Conservation (phyloP, 2,113 vertebrate genomes). For the Chauna torquata region DNA sequence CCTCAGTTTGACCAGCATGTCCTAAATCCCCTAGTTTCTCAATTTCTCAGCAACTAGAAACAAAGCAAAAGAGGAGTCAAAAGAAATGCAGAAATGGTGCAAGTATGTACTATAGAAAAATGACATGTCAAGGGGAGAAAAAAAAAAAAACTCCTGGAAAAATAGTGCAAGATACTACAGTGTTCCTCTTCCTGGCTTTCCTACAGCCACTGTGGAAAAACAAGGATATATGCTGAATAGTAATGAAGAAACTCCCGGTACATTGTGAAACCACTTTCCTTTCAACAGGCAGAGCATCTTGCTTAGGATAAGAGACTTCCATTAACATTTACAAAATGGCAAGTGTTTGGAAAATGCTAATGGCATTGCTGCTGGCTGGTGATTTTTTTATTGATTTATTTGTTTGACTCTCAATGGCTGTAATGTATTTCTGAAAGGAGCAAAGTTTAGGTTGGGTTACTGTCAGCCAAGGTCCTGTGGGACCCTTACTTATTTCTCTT, state of each 20-base stretch:
- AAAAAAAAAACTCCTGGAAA: background rate
- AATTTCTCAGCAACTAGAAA: background rate
- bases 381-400: background rate
- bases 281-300: background rate
- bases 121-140: background rate
- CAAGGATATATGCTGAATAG: background rate
- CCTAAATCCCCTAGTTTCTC: background rate
- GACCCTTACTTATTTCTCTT: constrained; percentile 40
- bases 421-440: background rate
- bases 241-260: background rate
- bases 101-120: background rate
- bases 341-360: constrained; percentile 1
- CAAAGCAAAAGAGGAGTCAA: background rate
- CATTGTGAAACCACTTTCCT: background rate
- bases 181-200: constrained; percentile 10
- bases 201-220: background rate
- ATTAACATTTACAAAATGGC: background rate
- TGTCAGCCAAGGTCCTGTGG: constrained; percentile 32
- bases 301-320: background rate
- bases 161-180: background rate
- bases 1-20: no score
- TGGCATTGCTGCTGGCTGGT: background rate
- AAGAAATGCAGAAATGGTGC: background rate
- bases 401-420: constrained; percentile 10
- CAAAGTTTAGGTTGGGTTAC: constrained; percentile 19